These are phyloP conservation scores for Diorhabda elongata DNA, from an alignment of 1,140 invertebrate species.

Conservation along the genomic window DNA sequence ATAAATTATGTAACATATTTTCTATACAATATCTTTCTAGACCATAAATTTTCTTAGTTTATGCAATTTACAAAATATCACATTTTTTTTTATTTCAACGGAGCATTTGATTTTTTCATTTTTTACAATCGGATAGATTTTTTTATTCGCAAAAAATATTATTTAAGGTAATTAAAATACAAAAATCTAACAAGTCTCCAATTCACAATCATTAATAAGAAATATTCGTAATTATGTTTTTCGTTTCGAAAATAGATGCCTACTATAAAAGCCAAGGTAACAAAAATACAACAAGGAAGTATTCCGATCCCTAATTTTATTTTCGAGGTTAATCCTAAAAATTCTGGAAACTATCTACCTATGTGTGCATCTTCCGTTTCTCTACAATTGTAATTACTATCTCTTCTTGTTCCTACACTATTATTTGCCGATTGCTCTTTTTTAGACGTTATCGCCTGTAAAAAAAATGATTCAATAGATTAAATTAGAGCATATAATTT, in stretches of 20 bases:
- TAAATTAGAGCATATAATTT: too few species aligned
- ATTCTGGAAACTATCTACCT: slow-evolving; percentile 30
- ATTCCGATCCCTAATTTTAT: slow-evolving; percentile 15
- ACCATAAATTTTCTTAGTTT: too few species aligned
- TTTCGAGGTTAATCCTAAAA: slow-evolving; percentile 11
- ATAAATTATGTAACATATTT: too few species aligned
- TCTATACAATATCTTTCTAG: too few species aligned
- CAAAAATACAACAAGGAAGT: slow-evolving; percentile 28
- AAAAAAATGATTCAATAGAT: neutral
- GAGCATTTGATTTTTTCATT: too few species aligned
- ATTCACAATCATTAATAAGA: slow-evolving; percentile 4
- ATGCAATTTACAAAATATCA: too few species aligned
- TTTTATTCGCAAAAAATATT: too few species aligned
- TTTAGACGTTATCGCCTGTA: slow-evolving; percentile 39
- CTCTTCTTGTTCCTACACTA: slow-evolving; percentile 31
- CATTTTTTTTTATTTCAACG: too few species aligned
- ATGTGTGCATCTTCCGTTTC: slow-evolving; percentile 41
- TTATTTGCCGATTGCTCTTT: slow-evolving; percentile 29
- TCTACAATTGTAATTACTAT: slow-evolving; percentile 44
- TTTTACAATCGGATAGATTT: too few species aligned
- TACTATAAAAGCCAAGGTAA: slow-evolving; percentile 31
- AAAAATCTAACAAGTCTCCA: neutral
- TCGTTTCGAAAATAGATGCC: slow-evolving; percentile 26
- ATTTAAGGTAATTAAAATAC: too few species aligned
- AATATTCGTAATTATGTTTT: slow-evolving; percentile 8